Conservation (phyloP, 2,113 vertebrate species). For the Pseudorhombus dupliciocellatus region DNA sequence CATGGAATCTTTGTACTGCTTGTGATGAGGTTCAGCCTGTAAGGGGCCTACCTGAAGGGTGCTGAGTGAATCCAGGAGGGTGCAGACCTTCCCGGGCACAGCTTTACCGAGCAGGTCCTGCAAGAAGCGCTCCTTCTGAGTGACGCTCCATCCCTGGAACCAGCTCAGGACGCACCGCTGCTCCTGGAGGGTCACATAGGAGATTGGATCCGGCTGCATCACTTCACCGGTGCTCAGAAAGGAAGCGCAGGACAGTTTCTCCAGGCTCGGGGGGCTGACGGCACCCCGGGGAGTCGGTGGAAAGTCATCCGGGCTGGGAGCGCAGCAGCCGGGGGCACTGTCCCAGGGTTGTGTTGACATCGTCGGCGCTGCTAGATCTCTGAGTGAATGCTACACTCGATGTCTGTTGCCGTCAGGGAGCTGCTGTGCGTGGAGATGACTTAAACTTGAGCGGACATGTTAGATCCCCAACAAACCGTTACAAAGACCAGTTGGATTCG, state of each 20-base stretch:
- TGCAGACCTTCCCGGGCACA: constrained; percentile 88
- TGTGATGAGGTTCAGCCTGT: too few species aligned
- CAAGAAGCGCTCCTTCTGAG: constrained; percentile 85
- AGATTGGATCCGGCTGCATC: constrained; percentile 71
- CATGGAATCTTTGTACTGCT: too few species aligned
- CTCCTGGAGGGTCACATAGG: constrained; percentile 88
- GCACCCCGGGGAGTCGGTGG: constrained; percentile 55
- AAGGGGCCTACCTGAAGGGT: constrained; percentile 80
- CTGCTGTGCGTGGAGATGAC: constrained; percentile 33
- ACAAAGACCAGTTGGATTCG: constrained; percentile 13
- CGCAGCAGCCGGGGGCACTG: background rate
- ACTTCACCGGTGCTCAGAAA: constrained; percentile 23
- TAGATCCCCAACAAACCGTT: constrained; percentile 77
- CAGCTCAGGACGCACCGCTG: constrained; percentile 89
- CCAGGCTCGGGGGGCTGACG: constrained; percentile 63
- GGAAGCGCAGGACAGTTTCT: constrained; percentile 69
- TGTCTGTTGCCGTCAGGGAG: constrained; percentile 33
- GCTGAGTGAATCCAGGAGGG: constrained; percentile 85
- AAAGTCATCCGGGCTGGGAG: constrained; percentile 50
- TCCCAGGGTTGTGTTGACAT: constrained; percentile 36
- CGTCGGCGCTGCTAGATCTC: constrained; percentile 6
- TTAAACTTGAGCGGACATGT: constrained; percentile 55
- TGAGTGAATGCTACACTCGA: constrained; percentile 24
- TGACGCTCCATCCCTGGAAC: constrained; percentile 84
- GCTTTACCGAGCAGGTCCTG: constrained; percentile 89